A percentile compares a stretch with the other conserved stretches of the same genome.
phyloP scores from a whole-genome alignment of 2,888 invertebrate species.

The Mythimna pallens region DNA sequence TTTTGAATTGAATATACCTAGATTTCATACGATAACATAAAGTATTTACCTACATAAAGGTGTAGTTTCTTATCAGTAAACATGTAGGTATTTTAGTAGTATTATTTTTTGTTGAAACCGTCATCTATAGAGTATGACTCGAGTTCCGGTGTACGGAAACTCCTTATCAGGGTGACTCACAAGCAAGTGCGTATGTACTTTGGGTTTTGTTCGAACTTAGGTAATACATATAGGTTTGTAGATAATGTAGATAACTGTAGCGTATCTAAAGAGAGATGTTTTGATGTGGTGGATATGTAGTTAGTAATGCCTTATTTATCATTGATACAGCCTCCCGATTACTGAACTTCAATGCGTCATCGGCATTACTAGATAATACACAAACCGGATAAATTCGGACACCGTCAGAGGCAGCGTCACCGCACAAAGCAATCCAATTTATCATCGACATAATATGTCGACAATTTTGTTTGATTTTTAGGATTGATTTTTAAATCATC shows the following conservation, averaged over 20 bases:
- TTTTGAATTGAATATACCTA: neutral
- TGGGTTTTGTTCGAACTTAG: neutral
- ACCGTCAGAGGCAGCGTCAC: neutral
- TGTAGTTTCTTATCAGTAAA: constrained; percentile 18
- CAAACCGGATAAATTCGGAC: neutral
- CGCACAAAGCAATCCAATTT: neutral
- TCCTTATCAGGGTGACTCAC: constrained; percentile 20
- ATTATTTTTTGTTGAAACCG: neutral
- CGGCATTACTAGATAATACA: neutral
- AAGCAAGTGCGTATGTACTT: neutral
- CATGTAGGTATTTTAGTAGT: neutral
- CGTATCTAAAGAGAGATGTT: neutral
- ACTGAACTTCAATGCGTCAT: neutral
- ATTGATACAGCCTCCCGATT: neutral
- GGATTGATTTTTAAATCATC: too few relatives aligned
- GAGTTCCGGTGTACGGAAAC: constrained; percentile 17
- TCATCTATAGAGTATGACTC: neutral
- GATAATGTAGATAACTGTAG: neutral
- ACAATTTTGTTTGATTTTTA: neutral
- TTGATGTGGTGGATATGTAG: neutral
- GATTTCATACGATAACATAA: constrained; percentile 12
- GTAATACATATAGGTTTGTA: neutral
- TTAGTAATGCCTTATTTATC: neutral
- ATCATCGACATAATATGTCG: neutral
- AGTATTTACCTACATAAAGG: constrained; percentile 8